Base-by-base conservation (phyloP, 2,113 vertebrate genomes). In the Rhea pennata region DNA sequence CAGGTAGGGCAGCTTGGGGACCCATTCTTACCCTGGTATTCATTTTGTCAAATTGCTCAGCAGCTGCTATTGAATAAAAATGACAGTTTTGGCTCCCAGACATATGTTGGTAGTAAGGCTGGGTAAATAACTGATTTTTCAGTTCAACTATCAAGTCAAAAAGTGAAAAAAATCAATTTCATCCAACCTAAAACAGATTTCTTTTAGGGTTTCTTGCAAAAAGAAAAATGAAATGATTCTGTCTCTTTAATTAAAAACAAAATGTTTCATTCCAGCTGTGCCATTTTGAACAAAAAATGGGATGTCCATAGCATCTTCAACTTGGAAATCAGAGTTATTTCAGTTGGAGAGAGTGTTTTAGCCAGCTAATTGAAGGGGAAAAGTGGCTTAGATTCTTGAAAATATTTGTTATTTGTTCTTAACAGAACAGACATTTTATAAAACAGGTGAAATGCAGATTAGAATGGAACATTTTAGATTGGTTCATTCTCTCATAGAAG, bases 71-170 rank as follows among this genome's bases (percentile, higher is more conserved):
- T 67, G 50, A 89, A 85, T 76, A 70, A 75, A 92, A 72, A 12
- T 19, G 76, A 51, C 51, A 48, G 36, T 82, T 95, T 73, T 73
- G 61, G 58, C 93, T 95, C 81, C 81, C 82, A 67, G 54, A 79
- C 81, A 64, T 56, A 84, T 89, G 87, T 58, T 94, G 77, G 84
- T 71, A 89, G 66, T 61, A 92, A 82, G 44, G 31, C 39, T 95
- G 87, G 31, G 77, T 91, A 84, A 95, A 88, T 72, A 96, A 95
- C 89, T 91, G 91, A 95, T 92, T 96, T 97, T 95, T 92, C 93
- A 95, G 89, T 89, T 96, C 94, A 96, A 82, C 84, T 84, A 87
- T 36, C 3, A 10, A 90, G 93, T 90, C 80, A 77, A 95, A 94
- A 91, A 82, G 53, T 87, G 51, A 7, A 59, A 67, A 81, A 94